Evolutionary conservation across 2,888 invertebrate species (phyloP), one percentile per base, ranked within the genome.

Genomic region (Sturmia bella): DNA sequence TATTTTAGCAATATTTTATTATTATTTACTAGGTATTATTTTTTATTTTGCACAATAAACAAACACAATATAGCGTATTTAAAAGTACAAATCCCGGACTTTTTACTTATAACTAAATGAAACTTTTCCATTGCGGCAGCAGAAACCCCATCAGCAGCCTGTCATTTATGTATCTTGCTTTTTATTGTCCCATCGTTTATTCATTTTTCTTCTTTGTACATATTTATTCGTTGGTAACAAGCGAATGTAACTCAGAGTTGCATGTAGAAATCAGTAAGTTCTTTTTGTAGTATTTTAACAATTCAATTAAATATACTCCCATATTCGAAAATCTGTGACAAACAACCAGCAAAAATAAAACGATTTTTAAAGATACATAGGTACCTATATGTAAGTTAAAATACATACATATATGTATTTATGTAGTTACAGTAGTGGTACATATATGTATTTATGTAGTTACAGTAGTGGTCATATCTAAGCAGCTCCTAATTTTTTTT

Each of bases 91-190:
- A 84, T 84, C 84, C 85, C 85, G 84, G 85, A 85, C 85, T 84
- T 85, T 85, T 85, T 83, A 83, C 85, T 85, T 84, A 83, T 84
- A 77, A 75, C 83, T 83, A 83, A 78, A 82, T 80, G 78, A 83
- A 84, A 78, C 75, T 80, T 73, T 83, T 81, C 66, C 70, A 64
- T 63, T 69, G 69, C 64, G 45, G 77, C 52, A 57, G 79, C 78
- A 78, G 84, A 48, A 68, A 59, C 72, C 68, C 64, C 79, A 56
- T 66, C 74, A 78, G 74, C 59, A 74, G 68, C 66, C 82, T 82
- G 82, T 82, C 82, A 82, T 7, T 81, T 77, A 63, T 57, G 19
- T 69, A 48, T 77, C 63, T 32, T 64, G 17, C 37, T 61, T 66
- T 32, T 61, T 56, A 6, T 68, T 73, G 21, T 48, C 24, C 61